These are phyloP conservation scores for Schrankia costaestrigalis DNA, from an alignment of 2,888 invertebrate genomes.

Conservation along the genomic window DNA sequence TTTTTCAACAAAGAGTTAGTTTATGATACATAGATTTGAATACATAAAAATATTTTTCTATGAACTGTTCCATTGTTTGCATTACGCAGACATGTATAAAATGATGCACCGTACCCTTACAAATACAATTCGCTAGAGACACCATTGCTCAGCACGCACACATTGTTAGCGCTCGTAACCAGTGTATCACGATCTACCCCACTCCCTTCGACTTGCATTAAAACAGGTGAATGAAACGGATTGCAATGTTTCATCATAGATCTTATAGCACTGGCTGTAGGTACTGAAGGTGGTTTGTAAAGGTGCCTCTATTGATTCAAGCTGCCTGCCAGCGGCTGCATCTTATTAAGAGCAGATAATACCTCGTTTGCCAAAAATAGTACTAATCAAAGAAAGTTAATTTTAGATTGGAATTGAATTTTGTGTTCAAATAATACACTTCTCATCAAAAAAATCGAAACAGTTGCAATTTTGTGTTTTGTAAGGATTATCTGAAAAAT, in stretches of 20 bases:
- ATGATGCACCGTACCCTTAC: slow-evolving; percentile 46
- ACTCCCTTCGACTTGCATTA: slow-evolving; percentile 16
- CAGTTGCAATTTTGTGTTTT: no score
- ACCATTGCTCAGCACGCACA: slow-evolving; percentile 47
- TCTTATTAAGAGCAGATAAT: background rate
- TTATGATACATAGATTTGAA: background rate
- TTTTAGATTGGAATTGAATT: no score
- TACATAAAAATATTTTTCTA: slow-evolving; percentile 22
- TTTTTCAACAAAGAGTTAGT: no score
- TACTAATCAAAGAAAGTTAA: no score
- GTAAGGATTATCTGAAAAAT: no score
- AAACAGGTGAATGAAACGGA: slow-evolving; percentile 26
- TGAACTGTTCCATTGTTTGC: slow-evolving; percentile 24
- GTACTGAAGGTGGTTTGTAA: slow-evolving; percentile 31
- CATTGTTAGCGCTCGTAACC: slow-evolving; percentile 30
- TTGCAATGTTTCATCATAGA: slow-evolving; percentile 27
- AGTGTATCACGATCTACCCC: slow-evolving; percentile 35
- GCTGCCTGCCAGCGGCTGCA: slow-evolving; percentile 28
- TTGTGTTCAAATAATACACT: no score
- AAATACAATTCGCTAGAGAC: slow-evolving; percentile 44
- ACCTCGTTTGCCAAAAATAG: no score
- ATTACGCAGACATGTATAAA: slow-evolving; percentile 32
- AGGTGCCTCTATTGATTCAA: slow-evolving; percentile 43
- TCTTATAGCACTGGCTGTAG: slow-evolving; percentile 35
- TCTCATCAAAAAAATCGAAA: no score